phyloP scores from a whole-genome alignment of 2,888 invertebrate genomes.

The Morpho achilles region DNA sequence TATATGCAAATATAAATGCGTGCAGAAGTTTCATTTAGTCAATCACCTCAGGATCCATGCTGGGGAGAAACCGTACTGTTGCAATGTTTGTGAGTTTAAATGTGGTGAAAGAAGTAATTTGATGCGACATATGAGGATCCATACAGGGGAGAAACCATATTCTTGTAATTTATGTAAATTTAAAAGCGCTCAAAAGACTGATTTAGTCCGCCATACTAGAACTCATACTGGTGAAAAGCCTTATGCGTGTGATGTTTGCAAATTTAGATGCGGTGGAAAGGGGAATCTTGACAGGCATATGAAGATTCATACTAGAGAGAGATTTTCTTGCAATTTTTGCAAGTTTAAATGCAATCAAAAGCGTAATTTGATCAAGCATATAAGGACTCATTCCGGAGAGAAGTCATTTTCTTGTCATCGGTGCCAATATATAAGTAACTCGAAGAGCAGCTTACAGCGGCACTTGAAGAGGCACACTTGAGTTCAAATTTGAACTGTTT shows the following conservation, averaged over 20 bases:
- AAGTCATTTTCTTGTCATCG: neutral
- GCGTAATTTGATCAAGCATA: neutral
- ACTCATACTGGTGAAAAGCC: conserved; percentile 1
- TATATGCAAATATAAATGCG: neutral
- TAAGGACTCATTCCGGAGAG: neutral
- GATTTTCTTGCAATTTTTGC: neutral
- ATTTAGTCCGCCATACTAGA: neutral
- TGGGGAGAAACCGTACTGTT: neutral
- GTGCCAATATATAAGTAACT: too few relatives aligned
- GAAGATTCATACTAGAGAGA: neutral
- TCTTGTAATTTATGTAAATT: neutral
- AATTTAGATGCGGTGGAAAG: neutral
- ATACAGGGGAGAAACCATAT: neutral
- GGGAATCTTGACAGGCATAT: neutral
- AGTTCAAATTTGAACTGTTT: too few relatives aligned
- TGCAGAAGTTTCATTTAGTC: neutral
- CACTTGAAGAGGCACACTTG: too few relatives aligned
- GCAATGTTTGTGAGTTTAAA: neutral
- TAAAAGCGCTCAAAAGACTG: neutral
- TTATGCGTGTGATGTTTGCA: neutral
- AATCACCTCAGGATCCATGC: neutral
- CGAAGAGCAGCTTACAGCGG: too few relatives aligned
- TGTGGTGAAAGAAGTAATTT: neutral
- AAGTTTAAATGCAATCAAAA: neutral
- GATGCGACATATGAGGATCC: neutral